phyloP scores from a whole-genome alignment of 2,888 invertebrate genomes.

The Cancer borealis region DNA sequence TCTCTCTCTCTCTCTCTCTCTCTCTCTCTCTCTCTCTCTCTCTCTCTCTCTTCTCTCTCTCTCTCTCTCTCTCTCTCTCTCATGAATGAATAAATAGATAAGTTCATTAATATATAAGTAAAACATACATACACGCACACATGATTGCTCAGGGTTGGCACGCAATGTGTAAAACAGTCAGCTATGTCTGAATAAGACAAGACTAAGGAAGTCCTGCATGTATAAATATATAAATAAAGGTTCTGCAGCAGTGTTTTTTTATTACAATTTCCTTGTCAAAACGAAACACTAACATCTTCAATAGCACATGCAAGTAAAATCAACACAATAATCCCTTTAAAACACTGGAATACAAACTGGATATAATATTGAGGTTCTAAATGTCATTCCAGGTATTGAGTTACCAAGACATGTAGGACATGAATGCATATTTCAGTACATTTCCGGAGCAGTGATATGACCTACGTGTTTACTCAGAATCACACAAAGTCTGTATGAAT shows the following conservation, averaged over 20 bases:
- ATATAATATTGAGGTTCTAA: background rate
- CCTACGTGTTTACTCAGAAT: background rate
- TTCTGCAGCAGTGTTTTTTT: no score
- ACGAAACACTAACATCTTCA: background rate
- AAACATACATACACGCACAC: no score
- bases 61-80: conserved; percentile 12
- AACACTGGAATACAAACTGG: background rate
- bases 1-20: conserved; percentile 11
- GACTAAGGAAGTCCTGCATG: no score
- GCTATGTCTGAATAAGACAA: no score
- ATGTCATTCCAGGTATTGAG: background rate
- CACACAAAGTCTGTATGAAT: background rate
- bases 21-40: conserved; percentile 12
- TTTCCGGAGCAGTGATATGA: background rate
- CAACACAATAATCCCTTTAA: background rate
- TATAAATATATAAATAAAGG: no score
- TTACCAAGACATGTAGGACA: background rate
- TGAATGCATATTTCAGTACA: background rate
- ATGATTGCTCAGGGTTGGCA: no score
- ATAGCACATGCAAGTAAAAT: background rate
- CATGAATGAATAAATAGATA: background rate
- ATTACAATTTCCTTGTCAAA: background rate
- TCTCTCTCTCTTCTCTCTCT: conserved; percentile 2
- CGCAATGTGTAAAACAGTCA: no score
- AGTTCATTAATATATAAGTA: no score